These are phyloP conservation scores for Stramonita haemastoma DNA, from an alignment of 2,888 invertebrate species.

Conservation along the genomic window DNA sequence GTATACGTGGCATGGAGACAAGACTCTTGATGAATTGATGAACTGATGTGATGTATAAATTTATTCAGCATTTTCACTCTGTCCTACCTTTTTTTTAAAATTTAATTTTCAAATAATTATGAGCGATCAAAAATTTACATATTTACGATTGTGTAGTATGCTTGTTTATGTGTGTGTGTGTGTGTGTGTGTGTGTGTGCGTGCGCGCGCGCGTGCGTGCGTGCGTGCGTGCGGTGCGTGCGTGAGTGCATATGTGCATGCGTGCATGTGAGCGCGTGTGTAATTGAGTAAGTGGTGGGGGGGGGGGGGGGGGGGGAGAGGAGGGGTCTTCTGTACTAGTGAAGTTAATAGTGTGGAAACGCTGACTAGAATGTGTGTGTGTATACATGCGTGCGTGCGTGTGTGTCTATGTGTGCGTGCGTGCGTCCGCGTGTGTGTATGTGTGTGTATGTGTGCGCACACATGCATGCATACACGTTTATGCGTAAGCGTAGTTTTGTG, in stretches of 20 bases:
- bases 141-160: neutral
- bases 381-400: neutral
- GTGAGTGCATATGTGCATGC: neutral
- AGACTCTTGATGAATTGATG: no score
- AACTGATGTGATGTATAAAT: no score
- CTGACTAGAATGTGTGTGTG: neutral
- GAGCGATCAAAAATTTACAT: neutral
- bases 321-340: neutral
- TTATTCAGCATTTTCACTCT: no score
- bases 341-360: neutral
- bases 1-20: no score
- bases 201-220: neutral
- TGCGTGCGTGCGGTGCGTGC: neutral
- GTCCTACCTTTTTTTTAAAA: neutral
- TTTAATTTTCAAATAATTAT: no score
- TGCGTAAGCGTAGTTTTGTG: neutral
- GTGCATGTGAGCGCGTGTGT: neutral
- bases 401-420: neutral
- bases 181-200: neutral
- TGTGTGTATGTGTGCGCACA: neutral
- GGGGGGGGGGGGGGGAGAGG: neutral
- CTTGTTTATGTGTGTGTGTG: neutral
- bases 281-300: neutral
- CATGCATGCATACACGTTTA: neutral
- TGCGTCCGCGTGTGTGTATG: neutral